Conservation (phyloP, 2,888 invertebrate genomes). For the Deilephila porcellus region DNA sequence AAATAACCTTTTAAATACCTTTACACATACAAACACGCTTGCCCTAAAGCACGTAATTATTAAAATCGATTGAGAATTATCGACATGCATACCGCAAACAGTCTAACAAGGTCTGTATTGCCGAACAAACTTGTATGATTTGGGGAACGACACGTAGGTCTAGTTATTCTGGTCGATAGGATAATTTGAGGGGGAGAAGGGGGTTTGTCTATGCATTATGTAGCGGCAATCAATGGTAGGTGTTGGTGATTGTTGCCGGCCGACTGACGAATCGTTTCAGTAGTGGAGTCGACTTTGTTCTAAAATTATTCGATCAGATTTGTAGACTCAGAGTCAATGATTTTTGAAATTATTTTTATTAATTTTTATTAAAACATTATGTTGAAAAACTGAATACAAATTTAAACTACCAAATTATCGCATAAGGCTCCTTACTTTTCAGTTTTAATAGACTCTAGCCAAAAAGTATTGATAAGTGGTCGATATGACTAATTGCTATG, state of each 20-base stretch:
- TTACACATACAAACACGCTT: not conserved
- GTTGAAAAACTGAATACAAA: too few species aligned
- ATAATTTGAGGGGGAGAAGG: conserved; percentile 62
- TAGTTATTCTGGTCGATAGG: conserved; percentile 48
- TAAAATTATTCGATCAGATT: not conserved
- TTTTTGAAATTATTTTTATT: too few species aligned
- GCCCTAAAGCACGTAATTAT: conserved; percentile 60
- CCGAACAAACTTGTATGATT: conserved; percentile 43
- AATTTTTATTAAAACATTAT: too few species aligned
- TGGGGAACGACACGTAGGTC: conserved; percentile 42
- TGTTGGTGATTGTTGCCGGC: conserved; percentile 69
- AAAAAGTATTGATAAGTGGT: not conserved
- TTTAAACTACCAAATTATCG: too few species aligned
- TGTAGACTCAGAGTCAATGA: too few species aligned
- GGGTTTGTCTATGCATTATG: conserved; percentile 77
- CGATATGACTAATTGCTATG: not conserved
- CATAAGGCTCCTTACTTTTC: too few species aligned
- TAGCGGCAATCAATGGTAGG: conserved; percentile 81
- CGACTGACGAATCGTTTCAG: conserved; percentile 51
- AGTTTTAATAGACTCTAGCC: not conserved
- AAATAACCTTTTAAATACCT: too few species aligned
- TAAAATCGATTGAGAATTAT: conserved; percentile 74
- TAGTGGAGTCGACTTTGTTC: conserved; percentile 48
- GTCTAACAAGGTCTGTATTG: conserved; percentile 15
- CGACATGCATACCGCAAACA: conserved; percentile 62